These are phyloP conservation scores for Rynchops niger DNA, from an alignment of 2,113 vertebrate genomes.

Conservation along the genomic window DNA sequence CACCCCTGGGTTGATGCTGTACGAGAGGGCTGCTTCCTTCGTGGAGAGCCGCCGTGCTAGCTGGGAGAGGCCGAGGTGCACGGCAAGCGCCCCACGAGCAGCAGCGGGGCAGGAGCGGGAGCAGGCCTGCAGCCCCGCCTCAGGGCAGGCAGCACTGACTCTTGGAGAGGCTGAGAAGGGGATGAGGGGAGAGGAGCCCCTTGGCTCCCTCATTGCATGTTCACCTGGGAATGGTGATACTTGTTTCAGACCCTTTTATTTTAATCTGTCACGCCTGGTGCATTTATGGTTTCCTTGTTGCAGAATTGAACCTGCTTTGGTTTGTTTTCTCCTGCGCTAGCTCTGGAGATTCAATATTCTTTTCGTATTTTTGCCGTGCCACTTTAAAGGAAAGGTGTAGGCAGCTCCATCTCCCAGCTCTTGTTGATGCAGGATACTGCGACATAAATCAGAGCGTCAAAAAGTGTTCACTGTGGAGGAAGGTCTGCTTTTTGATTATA, in stretches of 20 bases:
- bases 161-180: neutral
- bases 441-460: neutral
- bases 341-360: neutral
- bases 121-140: neutral
- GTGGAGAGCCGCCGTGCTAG: neutral
- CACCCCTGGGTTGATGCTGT: neutral
- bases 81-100: neutral
- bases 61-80: neutral
- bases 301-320: neutral
- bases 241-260: neutral
- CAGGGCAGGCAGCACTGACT: neutral
- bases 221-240: neutral
- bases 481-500: constrained; percentile 30
- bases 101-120: neutral
- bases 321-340: neutral
- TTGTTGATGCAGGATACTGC: neutral
- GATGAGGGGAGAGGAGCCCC: neutral
- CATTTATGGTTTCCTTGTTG: neutral
- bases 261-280: neutral
- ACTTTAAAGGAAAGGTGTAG: constrained; percentile 3
- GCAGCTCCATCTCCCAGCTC: constrained; percentile 20
- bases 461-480: neutral
- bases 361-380: neutral
- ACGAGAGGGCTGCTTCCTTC: neutral
- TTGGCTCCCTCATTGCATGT: neutral